These are phyloP conservation scores for Pterocles gutturalis DNA, from an alignment of 2,113 vertebrate species.

Conservation along the genomic window DNA sequence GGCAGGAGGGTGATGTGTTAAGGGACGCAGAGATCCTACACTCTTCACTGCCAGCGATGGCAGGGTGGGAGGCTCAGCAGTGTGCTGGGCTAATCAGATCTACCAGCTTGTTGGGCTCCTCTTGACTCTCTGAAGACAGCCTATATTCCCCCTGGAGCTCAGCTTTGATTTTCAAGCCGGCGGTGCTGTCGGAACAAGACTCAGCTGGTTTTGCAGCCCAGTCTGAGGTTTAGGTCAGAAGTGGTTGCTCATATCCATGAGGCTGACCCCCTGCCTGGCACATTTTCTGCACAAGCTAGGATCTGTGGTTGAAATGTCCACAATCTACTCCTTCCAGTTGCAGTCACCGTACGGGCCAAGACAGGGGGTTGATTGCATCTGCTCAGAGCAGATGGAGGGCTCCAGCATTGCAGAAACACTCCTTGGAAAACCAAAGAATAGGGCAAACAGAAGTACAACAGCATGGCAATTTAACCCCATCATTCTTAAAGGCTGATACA, in stretches of 20 bases:
- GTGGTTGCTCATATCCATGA: background rate
- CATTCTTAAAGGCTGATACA: background rate
- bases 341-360: background rate
- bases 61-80: background rate
- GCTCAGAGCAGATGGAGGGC: background rate
- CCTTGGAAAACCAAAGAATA: background rate
- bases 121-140: background rate
- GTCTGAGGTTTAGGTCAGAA: background rate
- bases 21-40: background rate
- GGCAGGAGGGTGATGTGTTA: background rate
- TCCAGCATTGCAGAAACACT: accelerated
- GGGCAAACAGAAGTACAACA: background rate
- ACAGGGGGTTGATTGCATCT: background rate
- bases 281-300: background rate
- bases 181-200: background rate
- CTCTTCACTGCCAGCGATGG: accelerated
- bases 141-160: background rate
- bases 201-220: background rate
- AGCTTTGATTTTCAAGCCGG: background rate
- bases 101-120: background rate
- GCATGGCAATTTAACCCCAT: accelerated
- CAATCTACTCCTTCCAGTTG: background rate
- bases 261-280: background rate
- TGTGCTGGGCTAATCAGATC: background rate
- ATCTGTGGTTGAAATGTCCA: background rate